Conservation (phyloP, 1,140 invertebrate genomes). For the Drosophila suzukii region DNA sequence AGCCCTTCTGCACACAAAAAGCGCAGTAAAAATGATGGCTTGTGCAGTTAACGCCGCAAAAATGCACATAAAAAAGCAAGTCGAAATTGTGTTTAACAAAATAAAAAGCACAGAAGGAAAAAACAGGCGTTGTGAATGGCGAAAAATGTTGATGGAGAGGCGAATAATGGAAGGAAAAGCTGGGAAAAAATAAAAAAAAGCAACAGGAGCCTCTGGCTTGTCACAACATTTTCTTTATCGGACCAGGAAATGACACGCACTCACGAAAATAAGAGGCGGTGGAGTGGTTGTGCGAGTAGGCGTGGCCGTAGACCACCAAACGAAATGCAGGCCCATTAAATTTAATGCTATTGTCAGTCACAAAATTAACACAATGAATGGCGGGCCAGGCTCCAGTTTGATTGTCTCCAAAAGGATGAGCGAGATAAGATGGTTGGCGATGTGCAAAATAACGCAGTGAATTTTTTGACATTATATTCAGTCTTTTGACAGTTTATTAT, state of each 20-base stretch:
- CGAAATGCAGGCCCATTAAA: conserved; percentile 48
- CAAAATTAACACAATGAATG: conserved; percentile 51
- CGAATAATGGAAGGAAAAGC: conserved; percentile 7
- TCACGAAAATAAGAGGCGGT: conserved; percentile 18
- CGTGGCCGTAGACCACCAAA: conserved; percentile 16
- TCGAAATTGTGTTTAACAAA: conserved; percentile 65
- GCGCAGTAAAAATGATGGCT: conserved; percentile 78
- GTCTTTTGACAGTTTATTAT: not conserved
- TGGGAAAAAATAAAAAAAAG: conserved; percentile 25
- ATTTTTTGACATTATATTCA: not conserved
- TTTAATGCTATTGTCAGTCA: conserved; percentile 46
- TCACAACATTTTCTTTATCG: conserved; percentile 51
- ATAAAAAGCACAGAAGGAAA: conserved; percentile 30
- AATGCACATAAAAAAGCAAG: conserved; percentile 74
- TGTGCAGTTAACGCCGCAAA: conserved; percentile 77
- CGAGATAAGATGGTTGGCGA: conserved; percentile 10
- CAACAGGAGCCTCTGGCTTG: conserved; percentile 33
- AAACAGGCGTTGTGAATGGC: conserved; percentile 43
- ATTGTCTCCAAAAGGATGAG: conserved; percentile 19
- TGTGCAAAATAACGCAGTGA: not conserved
- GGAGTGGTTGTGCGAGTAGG: not conserved
- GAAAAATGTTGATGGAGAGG: conserved; percentile 62
- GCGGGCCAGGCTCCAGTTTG: conserved; percentile 6
- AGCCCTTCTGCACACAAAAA: conserved; percentile 33
- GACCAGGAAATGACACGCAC: conserved; percentile 68